Percentiles rank a stretch among this genome's conserved stretches.
phyloP scores from a whole-genome alignment of 2,797 vertebrate species.

The Malacoctenus gilli region DNA sequence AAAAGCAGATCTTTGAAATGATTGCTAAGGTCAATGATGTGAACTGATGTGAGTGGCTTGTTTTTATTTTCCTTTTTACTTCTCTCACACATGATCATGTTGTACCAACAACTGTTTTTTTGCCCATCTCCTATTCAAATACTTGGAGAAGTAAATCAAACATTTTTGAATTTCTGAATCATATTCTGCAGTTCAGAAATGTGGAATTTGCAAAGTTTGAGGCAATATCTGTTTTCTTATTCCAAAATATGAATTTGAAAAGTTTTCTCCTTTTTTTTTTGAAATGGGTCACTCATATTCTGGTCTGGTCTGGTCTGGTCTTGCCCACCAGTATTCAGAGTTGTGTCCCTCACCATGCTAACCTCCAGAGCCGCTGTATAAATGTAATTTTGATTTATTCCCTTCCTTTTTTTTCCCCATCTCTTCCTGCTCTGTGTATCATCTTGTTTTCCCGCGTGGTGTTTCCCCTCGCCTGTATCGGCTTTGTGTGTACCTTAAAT shows the following conservation, averaged over 20 bases:
- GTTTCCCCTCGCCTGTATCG: slow-evolving; percentile 55
- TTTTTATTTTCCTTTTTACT: slow-evolving; percentile 53
- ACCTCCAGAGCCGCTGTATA: slow-evolving; percentile 65
- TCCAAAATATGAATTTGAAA: too few relatives aligned
- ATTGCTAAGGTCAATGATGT: slow-evolving; percentile 28
- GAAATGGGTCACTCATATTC: slow-evolving; percentile 9
- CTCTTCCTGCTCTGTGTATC: slow-evolving; percentile 84
- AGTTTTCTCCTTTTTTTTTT: too few relatives aligned
- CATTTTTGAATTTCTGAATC: too few relatives aligned
- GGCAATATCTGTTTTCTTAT: too few relatives aligned
- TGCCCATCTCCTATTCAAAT: too few relatives aligned
- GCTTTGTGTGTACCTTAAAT: slow-evolving; percentile 71
- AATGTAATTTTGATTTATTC: slow-evolving; percentile 45
- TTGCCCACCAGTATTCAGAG: slow-evolving; percentile 42
- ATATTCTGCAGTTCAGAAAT: too few relatives aligned
- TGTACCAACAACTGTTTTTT: too few relatives aligned
- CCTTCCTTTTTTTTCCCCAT: slow-evolving; percentile 60
- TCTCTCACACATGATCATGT: slow-evolving; percentile 23
- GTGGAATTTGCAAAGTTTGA: too few relatives aligned
- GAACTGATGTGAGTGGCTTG: slow-evolving; percentile 31
- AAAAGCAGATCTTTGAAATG: slow-evolving; percentile 33
- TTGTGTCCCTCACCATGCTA: slow-evolving; percentile 53
- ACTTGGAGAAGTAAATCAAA: too few relatives aligned
- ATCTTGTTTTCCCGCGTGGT: slow-evolving; percentile 85
- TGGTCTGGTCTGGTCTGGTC: slow-evolving; percentile 60